Conservation (phyloP, 1,140 invertebrate genomes). For the Microplitis mediator region DNA sequence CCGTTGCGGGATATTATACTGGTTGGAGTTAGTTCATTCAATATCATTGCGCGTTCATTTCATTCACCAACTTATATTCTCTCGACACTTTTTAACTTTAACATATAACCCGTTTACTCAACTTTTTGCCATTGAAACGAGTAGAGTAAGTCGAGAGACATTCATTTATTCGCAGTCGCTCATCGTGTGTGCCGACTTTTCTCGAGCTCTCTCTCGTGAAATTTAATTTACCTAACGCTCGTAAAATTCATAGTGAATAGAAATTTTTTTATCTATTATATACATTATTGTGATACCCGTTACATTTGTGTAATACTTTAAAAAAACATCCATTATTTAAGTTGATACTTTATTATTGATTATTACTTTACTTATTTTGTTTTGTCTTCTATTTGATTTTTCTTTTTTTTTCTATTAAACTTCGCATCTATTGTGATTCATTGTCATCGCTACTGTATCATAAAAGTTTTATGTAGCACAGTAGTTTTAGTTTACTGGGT, state of each 20-base stretch:
- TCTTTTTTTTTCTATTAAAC: not conserved
- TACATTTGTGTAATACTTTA: not conserved
- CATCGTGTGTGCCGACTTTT: not conserved
- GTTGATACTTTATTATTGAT: not conserved
- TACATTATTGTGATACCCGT: no score
- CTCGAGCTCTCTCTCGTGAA: not conserved
- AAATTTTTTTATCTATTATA: not conserved
- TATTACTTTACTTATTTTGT: not conserved
- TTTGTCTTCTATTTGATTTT: not conserved
- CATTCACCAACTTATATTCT: conserved; percentile 18
- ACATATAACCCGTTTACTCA: no score
- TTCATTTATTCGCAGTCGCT: not conserved
- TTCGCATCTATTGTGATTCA: not conserved
- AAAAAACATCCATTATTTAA: not conserved
- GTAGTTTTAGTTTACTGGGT: conserved; percentile 11
- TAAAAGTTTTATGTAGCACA: conserved; percentile 17
- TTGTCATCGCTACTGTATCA: conserved; percentile 20
- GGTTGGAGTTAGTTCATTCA: conserved; percentile 23
- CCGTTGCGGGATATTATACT: conserved; percentile 10
- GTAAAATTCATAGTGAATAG: not conserved
- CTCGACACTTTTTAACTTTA: not conserved
- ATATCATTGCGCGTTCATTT: conserved; percentile 15
- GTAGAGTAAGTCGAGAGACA: no score
- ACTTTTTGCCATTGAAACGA: not conserved
- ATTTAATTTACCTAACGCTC: no score